phyloP scores from a whole-genome alignment of 2,113 vertebrate species.

The Piliocolobus tephrosceles region DNA sequence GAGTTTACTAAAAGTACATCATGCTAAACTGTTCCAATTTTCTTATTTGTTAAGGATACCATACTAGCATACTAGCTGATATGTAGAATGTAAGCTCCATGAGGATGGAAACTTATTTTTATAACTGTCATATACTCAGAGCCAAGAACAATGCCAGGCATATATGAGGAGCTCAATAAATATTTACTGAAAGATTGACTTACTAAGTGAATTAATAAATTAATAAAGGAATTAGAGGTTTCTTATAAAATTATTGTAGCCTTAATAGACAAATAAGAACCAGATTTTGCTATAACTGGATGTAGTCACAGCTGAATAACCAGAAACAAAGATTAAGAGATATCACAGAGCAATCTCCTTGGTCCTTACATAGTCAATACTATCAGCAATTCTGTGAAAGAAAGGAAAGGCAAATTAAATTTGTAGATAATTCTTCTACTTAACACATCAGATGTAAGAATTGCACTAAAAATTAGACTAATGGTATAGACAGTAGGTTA shows the following conservation, averaged over 20 bases:
- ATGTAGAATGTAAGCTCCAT: not conserved
- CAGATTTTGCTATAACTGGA: constrained; percentile 4
- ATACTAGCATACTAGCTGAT: not conserved
- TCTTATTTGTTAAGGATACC: constrained; percentile 17
- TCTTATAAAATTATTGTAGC: constrained; percentile 5
- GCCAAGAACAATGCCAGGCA: not conserved
- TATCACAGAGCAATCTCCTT: not conserved
- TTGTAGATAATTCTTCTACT: not conserved
- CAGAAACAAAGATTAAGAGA: not conserved
- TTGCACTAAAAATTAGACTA: constrained; percentile 27
- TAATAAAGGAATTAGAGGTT: not conserved
- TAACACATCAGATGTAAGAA: not conserved
- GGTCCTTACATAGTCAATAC: not conserved
- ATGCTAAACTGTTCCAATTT: not conserved
- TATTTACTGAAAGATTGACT: not conserved
- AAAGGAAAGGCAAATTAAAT: constrained; percentile 6
- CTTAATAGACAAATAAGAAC: not conserved
- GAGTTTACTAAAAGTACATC: not conserved
- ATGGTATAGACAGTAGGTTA: not conserved
- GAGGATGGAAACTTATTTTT: not conserved
- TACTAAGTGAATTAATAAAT: constrained; percentile 24
- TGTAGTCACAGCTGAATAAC: not conserved
- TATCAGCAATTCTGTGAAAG: not conserved
- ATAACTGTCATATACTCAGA: not conserved
- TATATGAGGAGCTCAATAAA: not conserved